phyloP scores from a whole-genome alignment of 2,888 invertebrate species.

The Phalera bucephala region DNA sequence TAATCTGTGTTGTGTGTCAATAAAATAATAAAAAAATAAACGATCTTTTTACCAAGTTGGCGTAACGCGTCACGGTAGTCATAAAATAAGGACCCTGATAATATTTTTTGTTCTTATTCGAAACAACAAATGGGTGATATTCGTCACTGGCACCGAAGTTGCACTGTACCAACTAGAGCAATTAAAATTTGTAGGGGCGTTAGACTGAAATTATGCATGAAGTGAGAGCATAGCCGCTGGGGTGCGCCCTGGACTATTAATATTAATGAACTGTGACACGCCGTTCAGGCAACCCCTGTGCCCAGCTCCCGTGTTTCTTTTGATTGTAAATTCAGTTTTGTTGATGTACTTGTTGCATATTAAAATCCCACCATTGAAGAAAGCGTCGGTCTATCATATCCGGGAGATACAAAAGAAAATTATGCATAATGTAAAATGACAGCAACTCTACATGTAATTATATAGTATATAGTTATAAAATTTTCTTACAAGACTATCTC shows the following conservation, averaged over 20 bases:
- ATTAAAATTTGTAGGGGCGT: slow-evolving; percentile 71
- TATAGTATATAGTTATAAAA: too few species aligned
- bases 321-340: slow-evolving; percentile 69
- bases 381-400: slow-evolving; percentile 13
- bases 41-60: too few species aligned
- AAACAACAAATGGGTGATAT: slow-evolving; percentile 34
- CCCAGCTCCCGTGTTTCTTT: slow-evolving; percentile 61
- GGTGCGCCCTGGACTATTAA: slow-evolving; percentile 64
- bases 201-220: slow-evolving; percentile 73
- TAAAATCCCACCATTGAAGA: slow-evolving; percentile 34
- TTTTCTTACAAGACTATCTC: too few species aligned
- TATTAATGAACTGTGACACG: slow-evolving; percentile 78
- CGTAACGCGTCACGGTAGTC: too few species aligned
- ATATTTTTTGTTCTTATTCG: slow-evolving; percentile 34
- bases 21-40: too few species aligned
- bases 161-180: slow-evolving; percentile 57
- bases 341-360: slow-evolving; percentile 65
- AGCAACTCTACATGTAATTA: too few species aligned
- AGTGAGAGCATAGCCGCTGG: slow-evolving; percentile 62
- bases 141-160: slow-evolving; percentile 46
- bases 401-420: slow-evolving; percentile 7
- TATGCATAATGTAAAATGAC: too few species aligned
- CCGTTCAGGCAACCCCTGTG: slow-evolving; percentile 51
- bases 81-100: too few species aligned
- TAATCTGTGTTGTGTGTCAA: too few species aligned